Conservation (phyloP, 2,888 invertebrate genomes). For the Didymodactylos carnosus region DNA sequence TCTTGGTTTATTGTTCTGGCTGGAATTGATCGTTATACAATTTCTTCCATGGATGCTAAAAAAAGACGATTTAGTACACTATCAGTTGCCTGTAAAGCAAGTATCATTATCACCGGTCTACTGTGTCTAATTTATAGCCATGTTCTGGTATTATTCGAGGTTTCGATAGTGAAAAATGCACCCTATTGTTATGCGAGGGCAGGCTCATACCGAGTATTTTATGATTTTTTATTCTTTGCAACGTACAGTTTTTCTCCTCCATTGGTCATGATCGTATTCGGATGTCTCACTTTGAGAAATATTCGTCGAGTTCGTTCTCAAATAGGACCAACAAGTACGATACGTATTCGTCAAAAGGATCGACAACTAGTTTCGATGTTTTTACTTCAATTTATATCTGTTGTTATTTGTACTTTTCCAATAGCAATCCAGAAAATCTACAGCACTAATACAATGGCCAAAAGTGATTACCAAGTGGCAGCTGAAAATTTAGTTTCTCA, state of each 20-base stretch:
- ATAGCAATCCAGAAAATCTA: neutral
- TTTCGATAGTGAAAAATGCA: neutral
- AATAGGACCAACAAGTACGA: neutral
- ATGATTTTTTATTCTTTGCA: neutral
- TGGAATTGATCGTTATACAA: neutral
- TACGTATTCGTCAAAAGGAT: neutral
- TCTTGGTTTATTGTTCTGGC: neutral
- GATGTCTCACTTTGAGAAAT: neutral
- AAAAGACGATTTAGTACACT: neutral
- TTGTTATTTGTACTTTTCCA: neutral
- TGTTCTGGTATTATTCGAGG: neutral
- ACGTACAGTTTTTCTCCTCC: neutral
- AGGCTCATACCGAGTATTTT: neutral
- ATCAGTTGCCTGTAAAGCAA: neutral
- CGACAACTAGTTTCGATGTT: neutral
- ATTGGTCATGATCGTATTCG: neutral
- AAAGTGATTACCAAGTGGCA: neutral
- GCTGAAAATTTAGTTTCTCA: neutral
- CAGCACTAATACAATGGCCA: neutral
- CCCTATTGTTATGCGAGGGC: neutral
- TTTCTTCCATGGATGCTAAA: neutral
- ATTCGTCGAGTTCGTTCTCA: neutral
- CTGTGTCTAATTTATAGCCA: neutral
- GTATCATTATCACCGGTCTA: neutral
- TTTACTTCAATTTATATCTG: neutral